Evolutionary conservation across 2,888 invertebrate species (phyloP).

Genomic region (Pseudococcus viburni): DNA sequence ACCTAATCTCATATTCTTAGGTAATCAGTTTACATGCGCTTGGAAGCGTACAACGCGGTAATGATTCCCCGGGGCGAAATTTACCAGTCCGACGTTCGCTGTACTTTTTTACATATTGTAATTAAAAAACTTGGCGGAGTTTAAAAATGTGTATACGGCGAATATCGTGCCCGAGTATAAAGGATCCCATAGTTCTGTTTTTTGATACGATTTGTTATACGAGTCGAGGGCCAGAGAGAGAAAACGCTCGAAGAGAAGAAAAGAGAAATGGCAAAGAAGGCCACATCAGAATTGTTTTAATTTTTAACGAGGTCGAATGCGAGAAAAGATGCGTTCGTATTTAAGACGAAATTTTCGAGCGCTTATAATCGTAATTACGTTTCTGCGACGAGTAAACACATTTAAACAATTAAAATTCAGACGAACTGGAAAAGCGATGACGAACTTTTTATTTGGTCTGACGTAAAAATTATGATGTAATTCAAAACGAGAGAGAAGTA

Average conservation of each 20-base stretch:
- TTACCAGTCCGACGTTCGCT: conserved; percentile 6
- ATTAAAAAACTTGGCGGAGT: conserved; percentile 27
- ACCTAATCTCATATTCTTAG: not conserved
- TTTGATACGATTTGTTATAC: not conserved
- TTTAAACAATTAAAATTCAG: conserved; percentile 54
- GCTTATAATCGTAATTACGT: conserved; percentile 46
- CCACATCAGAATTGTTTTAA: conserved; percentile 16
- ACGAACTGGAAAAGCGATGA: conserved; percentile 49
- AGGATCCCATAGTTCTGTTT: not conserved
- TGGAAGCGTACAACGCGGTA: conserved; percentile 20
- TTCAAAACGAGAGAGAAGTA: conserved; percentile 46
- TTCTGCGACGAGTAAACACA: conserved; percentile 46
- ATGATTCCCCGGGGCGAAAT: conserved; percentile 35
- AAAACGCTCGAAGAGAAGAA: not conserved
- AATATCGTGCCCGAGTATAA: not conserved
- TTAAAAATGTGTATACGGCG: not conserved
- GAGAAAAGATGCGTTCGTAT: conserved; percentile 12
- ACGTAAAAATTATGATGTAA: conserved; percentile 43
- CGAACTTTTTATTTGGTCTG: conserved; percentile 48
- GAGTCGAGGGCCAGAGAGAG: not conserved
- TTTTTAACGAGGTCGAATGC: conserved; percentile 30
- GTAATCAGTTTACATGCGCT: conserved; percentile 46
- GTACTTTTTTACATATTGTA: conserved; percentile 43
- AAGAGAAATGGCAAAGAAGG: not conserved
- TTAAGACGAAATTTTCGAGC: conserved; percentile 51